Base-by-base conservation (phyloP, 2,113 vertebrate species). In the Nerophis lumbriciformis region DNA sequence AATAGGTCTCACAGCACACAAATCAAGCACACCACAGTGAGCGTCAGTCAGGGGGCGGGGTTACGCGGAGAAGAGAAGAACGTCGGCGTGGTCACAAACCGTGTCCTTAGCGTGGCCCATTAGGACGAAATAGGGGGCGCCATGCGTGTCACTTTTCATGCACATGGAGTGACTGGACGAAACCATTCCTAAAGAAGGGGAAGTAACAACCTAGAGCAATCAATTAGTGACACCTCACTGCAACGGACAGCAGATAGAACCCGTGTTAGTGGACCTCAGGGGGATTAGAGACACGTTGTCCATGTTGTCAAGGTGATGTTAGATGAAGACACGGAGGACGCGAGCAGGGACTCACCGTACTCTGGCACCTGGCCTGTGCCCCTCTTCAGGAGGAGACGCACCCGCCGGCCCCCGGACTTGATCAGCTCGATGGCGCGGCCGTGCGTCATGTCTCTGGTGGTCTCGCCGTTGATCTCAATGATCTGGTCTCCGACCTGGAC, bases 111-210 rank as follows among this genome's bases (percentile, higher is more conserved):
- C 93, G 92, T 95, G 95, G 93, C 95, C 96, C 97, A 93, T 93
- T 94, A 99, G 94, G 96, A 98, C 95, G 95, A 98, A 98, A 97
- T 98, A 98, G 92, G 97, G 95, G 92, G 97, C 96, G 93, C 96
- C 95, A 97, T 98, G 96, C 94, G 94, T 98, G 94, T 99, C 97
- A 98, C 94, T 97, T 98, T 98, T 98, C 96, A 98, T 99, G 95
- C 96, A 98, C 95, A 98, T 98, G 94, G 95, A 99, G 94, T 98
- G 94, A 92, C 94, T 96, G 94, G 96, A 98, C 95, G 96, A 94
- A 92, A 95, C 94, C 96, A 94, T 97, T 98, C 97, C 97, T 99
- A 98, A 93, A 98, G 93, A 95, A 96, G 94, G 96, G 93, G 94
- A 94, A 95, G 95, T 95, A 95, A 98, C 93, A 99, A 94, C 95